Evolutionary conservation across 2,113 vertebrate species (phyloP), one percentile per base, ranked within the genome.

Genomic region (Heterotilapia buettikoferi): DNA sequence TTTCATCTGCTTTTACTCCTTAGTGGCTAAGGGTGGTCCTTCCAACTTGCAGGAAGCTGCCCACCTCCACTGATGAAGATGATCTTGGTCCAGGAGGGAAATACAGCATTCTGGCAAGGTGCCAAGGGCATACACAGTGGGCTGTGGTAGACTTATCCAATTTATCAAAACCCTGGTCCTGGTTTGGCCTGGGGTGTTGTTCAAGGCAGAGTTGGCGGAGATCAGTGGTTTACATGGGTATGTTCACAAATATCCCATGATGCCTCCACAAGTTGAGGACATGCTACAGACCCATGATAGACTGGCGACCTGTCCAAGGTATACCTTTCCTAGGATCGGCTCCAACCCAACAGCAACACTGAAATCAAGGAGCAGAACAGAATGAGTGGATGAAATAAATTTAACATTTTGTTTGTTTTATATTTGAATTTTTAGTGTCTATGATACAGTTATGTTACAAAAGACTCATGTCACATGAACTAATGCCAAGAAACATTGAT

Each of bases 161-260:
- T 61, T 61, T 31, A 61, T 61, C 26, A 9, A 31, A 59, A 59
- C 56, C 56, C 26, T 59, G 14, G 14, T 59, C 57, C 1, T 61
- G 26, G 26, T 31, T 61, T 61, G 8, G 26, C 57, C 14, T 61
- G 57, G 57, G 3, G 14, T 31, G 56, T 59, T 31, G 7, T 59
- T 59, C 56, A 59, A 59, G 56, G 56, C 26, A 0, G 26, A 59
- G 56, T 59, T 59, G 57, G 26, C 0, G 0, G 16, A 61, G 3
- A 61, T 33, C 9, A 61, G 8, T 16, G 29, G 57, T 61, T 31
- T 33, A 18, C 29, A 61, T 61, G 0, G 57, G 26, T 61, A 18
- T 61, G 29, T 61, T 61, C 29, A 61, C 57, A 61, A 61, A 2
- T 61, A 10, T 61, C 29, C 16, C 8, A 61, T 61, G 57, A 61